Evolutionary conservation across 2,797 vertebrate genomes (phyloP), one percentile per base, ranked within the genome.

Genomic region (Lycodopsis pacificus): DNA sequence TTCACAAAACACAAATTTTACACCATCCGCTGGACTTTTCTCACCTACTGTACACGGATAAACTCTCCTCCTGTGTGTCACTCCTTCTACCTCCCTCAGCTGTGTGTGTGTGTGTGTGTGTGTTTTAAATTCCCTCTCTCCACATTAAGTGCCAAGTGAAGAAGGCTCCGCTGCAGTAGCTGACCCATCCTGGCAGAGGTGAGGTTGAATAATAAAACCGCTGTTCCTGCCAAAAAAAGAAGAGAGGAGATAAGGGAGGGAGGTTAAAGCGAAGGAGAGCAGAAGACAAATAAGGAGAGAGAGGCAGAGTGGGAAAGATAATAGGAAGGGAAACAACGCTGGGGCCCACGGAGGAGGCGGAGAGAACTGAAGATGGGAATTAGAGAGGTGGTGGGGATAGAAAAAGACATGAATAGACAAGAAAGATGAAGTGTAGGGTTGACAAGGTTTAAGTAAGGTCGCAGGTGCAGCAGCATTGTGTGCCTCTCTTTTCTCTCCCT

Each of bases 181-280:
- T 83, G 82, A 92, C 88, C 90, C 86, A 84, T 73, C 89, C 85
- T 89, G 88, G 82, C 84, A 87, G 85, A 91, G 84, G 86, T 88
- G 86, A 90, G 42, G 68, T 48, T 84, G 75, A 80, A 87, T 86
- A 85, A 87, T 86, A 87, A 89, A 89, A 88, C 76, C 22, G 8
- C 76, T 86, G 75, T 73, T 86, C 76, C 86, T 93, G 90, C 89
- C 84, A 90, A 89, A 86, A 78, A 19, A 49, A n/a, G 9, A 19
- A 14, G 4, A 82, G 67, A 67, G 53, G 67, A 76, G 80, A 85
- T 85, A 81, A 72, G 32, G 56, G 65, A 65, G 30, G 72, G 40
- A 72, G 71, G 80, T 63, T 57, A 79, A 80, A 6, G 73, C 30
- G 17, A 65, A 71, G 63, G 49, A 74, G 72, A 74, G 72, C 44